A percentile compares a stretch with the other conserved stretches of the same genome.
These are phyloP conservation scores for Drosophila atripex DNA, from an alignment of 2,888 invertebrate species.

Conservation along the genomic window DNA sequence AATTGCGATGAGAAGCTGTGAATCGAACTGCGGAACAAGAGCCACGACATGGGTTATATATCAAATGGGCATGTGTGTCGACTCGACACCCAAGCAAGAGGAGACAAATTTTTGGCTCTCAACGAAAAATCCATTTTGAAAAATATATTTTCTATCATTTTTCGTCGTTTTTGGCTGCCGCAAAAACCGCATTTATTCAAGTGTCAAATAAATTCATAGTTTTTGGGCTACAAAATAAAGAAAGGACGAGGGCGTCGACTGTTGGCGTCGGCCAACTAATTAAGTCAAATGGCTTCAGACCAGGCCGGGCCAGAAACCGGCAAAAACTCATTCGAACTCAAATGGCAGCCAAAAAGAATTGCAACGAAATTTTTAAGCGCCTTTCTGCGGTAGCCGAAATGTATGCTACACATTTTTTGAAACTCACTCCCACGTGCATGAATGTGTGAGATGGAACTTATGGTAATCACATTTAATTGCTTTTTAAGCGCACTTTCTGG, in stretches of 20 bases:
- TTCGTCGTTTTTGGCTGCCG: slow-evolving; percentile 64
- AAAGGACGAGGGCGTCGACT: slow-evolving; percentile 43
- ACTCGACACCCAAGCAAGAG: slow-evolving; percentile 15
- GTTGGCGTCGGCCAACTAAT: slow-evolving; percentile 71
- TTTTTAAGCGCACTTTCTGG: slow-evolving; percentile 78
- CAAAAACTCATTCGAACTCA: slow-evolving; percentile 33
- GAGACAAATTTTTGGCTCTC: slow-evolving; percentile 34
- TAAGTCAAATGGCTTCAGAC: slow-evolving; percentile 79
- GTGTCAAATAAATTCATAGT: slow-evolving; percentile 82
- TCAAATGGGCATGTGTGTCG: slow-evolving; percentile 39
- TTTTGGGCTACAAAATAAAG: slow-evolving; percentile 35
- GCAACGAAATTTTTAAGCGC: slow-evolving; percentile 41
- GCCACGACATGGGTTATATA: slow-evolving; percentile 66
- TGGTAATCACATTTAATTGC: slow-evolving; percentile 82
- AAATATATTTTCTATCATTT: slow-evolving; percentile 73
- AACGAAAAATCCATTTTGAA: slow-evolving; percentile 48
- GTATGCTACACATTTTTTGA: slow-evolving; percentile 43
- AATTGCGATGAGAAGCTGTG: slow-evolving; percentile 77
- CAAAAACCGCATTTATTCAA: slow-evolving; percentile 81
- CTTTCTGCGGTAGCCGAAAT: slow-evolving; percentile 38
- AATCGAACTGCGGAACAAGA: slow-evolving; percentile 73
- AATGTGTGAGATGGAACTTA: slow-evolving; percentile 54
- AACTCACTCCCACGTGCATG: slow-evolving; percentile 23
- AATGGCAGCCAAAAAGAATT: slow-evolving; percentile 56
- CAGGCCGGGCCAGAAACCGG: slow-evolving; percentile 28